Base-by-base conservation (phyloP, 1,140 invertebrate species). In the Argopecten irradians region DNA sequence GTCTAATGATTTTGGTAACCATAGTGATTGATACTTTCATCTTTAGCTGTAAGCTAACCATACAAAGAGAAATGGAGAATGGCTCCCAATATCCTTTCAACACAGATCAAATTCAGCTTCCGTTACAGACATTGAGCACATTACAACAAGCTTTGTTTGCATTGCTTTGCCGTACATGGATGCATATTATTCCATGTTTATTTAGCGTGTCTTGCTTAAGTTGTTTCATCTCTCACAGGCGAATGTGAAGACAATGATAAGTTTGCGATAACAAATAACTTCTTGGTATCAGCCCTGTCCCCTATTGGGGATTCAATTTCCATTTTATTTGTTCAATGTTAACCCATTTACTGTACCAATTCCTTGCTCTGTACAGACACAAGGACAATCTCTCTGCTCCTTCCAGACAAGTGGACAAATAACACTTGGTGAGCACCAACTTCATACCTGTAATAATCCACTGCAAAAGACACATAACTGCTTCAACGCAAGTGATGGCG, bases 241-340 rank as follows among this genome's bases (percentile, higher is more conserved):
- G 55, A 71, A 71, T 11, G 55, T 71, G 55, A 71, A 71, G 55
- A 71, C 55, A 71, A 71, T 71, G 55, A 71, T 22, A 71, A 71
- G n/a, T 71, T 28, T 71, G n/a, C 55, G 55, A 71, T 71, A 71
- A 71, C 14, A 71, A n/a, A 71, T 71, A 28, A 71, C 55, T 28
- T 71, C 19, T 71, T 16, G 5, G 16, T 28, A 71, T 28, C 22
- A 11, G 22, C 22, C 1, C 55, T 71, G 22, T 5, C 55, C 55
- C 55, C 55, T 71, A 71, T 71, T 28, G 55, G 5, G 55, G 11
- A 28, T 28, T 71, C 5, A 71, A 71, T 71, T 16, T 71, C 55
- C 55, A 5, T 3, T 11, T 22, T 71, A 71, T 71, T 71, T 28
- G 22, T 71, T 71, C n/a, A 28, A 11, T 71, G 5, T n/a, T 71